A percentile compares a stretch with the other conserved stretches of the same genome.
These are phyloP conservation scores for Austrolebias charrua DNA, from an alignment of 2,797 vertebrate genomes.

Conservation along the genomic window DNA sequence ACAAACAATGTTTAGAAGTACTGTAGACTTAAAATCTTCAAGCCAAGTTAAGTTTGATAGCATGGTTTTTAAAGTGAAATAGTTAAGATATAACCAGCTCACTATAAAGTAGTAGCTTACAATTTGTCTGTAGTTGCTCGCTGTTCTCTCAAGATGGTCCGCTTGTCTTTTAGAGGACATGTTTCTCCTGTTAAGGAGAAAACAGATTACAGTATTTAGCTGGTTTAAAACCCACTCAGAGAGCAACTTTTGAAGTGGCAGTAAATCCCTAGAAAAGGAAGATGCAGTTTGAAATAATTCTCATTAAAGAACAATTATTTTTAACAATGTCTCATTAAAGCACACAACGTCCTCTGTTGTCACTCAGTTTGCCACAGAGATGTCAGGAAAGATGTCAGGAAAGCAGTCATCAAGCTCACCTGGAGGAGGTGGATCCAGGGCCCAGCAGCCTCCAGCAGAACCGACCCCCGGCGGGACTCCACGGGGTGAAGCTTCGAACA, in stretches of 20 bases:
- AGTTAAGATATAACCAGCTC: neutral
- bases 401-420: conserved; percentile 82
- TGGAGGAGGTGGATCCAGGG: conserved; percentile 54
- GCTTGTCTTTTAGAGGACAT: conserved; percentile 85
- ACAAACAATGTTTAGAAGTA: conserved; percentile 2
- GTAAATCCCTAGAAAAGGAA: neutral
- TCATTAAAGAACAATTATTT: conserved; percentile 3
- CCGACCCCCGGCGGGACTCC: conserved; percentile 28
- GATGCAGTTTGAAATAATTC: conserved; percentile 32
- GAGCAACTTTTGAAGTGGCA: neutral
- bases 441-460: conserved; percentile 51
- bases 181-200: conserved; percentile 63
- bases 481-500: conserved; percentile 59
- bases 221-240: neutral
- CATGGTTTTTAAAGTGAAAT: neutral
- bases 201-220: neutral
- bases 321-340: conserved; percentile 17
- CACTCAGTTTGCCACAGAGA: no score
- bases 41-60: no score
- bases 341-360: no score
- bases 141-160: conserved; percentile 91
- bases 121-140: conserved; percentile 84
- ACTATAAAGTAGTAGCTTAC: conserved; percentile 72
- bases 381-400: neutral
- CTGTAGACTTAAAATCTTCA: no score